Base-by-base conservation (phyloP, 1,140 invertebrate genomes). In the Marisa cornuarietis region DNA sequence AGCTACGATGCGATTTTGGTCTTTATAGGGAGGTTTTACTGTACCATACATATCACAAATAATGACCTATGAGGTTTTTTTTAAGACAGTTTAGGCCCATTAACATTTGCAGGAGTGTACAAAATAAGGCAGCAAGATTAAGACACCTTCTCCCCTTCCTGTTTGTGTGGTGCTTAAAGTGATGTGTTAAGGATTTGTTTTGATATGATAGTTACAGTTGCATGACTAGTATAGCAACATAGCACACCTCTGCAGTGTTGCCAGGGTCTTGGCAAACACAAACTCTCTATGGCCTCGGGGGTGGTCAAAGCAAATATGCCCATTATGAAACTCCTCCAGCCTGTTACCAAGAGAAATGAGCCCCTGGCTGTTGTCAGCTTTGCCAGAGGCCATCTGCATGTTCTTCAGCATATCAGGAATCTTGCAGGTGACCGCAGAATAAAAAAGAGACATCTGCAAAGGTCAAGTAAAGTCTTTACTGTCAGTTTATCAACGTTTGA, bases 331-430 rank as follows among this genome's bases (percentile, higher is more conserved):
- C 9, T 71, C n/a, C 2, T 58, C 76, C 16, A 73, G 16, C 49
- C 61, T 61, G 65, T 78, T 18, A 63, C 51, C 76, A 5, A 81
- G 52, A 31, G 80, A 69, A 58, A 81, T 73, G 31, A 63, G 26
- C 1, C 71, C 52, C 26, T 22, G 26, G n/a, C n/a, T 13, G 51
- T 7, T 8, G 18, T 54, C 18, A 14, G 54, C n/a, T 22, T 52
- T 65, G 14, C 24, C 61, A 0, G 54, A 9, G 24, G 54, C 65
- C 24, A 80, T n/a, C 58, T 71, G 24, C 65, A 80, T 24, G 51
- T 68, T 51, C 58, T 74, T 73, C 74, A 80, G 42, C 79, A 80
- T 69, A 20, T 58, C 42, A 14, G 79, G 74, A 22, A 76, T 54
- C 9, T 63, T 51, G 22, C 20, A 58, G 54, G 52, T 16, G 22